Percentiles rank a stretch among this genome's conserved stretches.
These are phyloP conservation scores for Mustelus asterias DNA, from an alignment of 2,113 vertebrate species.

Conservation along the genomic window DNA sequence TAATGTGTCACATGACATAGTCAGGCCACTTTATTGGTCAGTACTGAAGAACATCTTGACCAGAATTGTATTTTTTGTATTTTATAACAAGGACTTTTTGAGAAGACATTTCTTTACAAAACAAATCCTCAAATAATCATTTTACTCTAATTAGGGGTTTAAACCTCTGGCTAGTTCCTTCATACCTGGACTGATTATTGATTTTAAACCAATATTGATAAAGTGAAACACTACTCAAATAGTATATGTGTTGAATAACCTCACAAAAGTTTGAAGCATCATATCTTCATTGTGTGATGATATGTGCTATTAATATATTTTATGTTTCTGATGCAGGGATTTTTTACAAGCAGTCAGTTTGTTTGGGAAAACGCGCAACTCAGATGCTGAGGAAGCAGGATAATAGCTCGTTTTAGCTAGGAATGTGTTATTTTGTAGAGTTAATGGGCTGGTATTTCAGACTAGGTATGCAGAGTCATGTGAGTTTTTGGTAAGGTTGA, in stretches of 20 bases:
- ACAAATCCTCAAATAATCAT: neutral
- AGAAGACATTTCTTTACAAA: neutral
- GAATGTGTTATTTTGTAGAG: no score
- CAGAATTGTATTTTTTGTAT: neutral
- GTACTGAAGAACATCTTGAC: neutral
- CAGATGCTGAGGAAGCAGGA: no score
- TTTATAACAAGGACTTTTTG: neutral
- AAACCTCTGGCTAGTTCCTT: neutral
- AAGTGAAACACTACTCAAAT: neutral
- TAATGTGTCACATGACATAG: neutral
- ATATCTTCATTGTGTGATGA: neutral
- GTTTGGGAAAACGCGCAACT: neutral
- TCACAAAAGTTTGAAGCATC: neutral
- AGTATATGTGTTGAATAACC: neutral
- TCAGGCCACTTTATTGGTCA: neutral
- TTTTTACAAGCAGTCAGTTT: neutral
- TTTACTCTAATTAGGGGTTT: neutral
- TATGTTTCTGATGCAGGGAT: no score
- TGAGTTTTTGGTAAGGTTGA: no score
- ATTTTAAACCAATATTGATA: neutral
- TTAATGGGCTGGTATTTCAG: no score
- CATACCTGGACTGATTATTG: neutral
- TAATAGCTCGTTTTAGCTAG: no score
- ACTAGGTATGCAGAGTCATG: no score
- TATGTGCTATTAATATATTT: no score